Evolutionary conservation across 2,797 vertebrate species (phyloP).

Genomic region (Ispidina picta): DNA sequence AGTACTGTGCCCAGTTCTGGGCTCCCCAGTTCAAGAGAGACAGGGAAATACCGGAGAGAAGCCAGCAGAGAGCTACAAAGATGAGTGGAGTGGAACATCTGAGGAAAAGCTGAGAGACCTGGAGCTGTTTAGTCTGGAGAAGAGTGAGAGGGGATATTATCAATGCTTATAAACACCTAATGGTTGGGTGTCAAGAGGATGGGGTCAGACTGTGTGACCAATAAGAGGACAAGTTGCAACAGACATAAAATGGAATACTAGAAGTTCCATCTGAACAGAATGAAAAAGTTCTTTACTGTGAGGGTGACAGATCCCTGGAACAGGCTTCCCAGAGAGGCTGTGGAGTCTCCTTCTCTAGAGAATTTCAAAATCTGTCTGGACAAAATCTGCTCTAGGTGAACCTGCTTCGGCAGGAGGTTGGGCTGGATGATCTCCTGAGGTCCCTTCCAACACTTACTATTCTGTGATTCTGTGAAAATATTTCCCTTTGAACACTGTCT

Average conservation of each 20-base stretch:
- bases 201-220: neutral
- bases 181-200: neutral
- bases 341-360: neutral
- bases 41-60: neutral
- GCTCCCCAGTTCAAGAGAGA: neutral
- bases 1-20: neutral
- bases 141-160: neutral
- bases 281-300: neutral
- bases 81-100: neutral
- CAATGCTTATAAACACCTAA: neutral
- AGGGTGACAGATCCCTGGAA: neutral
- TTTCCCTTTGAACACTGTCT: neutral
- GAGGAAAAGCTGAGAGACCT: neutral
- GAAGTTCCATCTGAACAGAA: neutral
- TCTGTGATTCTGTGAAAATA: neutral
- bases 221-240: neutral
- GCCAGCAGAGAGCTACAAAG: neutral
- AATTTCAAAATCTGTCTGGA: neutral
- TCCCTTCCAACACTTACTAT: neutral
- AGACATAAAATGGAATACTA: neutral
- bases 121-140: neutral
- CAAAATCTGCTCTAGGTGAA: neutral
- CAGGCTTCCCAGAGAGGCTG: neutral
- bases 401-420: neutral
- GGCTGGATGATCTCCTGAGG: neutral